Base-by-base conservation (phyloP, 2,888 invertebrate species). In the Hypercompe scribonia region DNA sequence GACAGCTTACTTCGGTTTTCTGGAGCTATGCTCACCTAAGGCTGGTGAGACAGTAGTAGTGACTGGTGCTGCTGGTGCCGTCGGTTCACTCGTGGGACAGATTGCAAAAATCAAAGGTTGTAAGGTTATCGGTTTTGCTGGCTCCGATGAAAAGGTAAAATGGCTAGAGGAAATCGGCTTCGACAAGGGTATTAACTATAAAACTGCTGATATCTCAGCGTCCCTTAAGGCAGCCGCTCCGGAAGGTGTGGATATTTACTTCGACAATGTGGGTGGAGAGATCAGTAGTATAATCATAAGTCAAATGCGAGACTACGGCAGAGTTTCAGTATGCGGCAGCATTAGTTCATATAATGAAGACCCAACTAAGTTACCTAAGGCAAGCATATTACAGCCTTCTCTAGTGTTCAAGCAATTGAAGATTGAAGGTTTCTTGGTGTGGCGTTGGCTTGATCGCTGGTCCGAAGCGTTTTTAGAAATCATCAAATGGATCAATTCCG, bases 111-210 rank as follows among this genome's bases (percentile, higher is more conserved):
- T 97, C 36, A 97, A 97, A 91, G 97, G 96, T 78, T 92, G 91
- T 78, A 89, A 72, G 79, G 93, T 97, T 0, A 97, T 98, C 79
- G 98, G 97, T 0, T 97, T 97, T 83, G 96, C 97, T 24, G 98
- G 98, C 10, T 96, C 96, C 0, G 97, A 97, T 74, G 96, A 96
- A 10, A 98, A 98, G 91, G 97, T 97, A 58, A 90, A 96, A 78
- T 97, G 97, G 97, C 90, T 97, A 10, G 96, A 94, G 66, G 96
- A 97, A 39, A 89, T 97, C 0, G 97, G 97, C 13, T 97, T 97
- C 85, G 97, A 98, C 87, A 92, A 96, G 80, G 97, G 96, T 3
- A 96, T 97, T 80, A 98, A 98, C 92, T 98, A 98, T 90, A 98
- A 97, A 89, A 97, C 95, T 5, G 95, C 90, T 5, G 90, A 97